phyloP scores from a whole-genome alignment of 2,797 vertebrate species.

The Hybognathus amarus region DNA sequence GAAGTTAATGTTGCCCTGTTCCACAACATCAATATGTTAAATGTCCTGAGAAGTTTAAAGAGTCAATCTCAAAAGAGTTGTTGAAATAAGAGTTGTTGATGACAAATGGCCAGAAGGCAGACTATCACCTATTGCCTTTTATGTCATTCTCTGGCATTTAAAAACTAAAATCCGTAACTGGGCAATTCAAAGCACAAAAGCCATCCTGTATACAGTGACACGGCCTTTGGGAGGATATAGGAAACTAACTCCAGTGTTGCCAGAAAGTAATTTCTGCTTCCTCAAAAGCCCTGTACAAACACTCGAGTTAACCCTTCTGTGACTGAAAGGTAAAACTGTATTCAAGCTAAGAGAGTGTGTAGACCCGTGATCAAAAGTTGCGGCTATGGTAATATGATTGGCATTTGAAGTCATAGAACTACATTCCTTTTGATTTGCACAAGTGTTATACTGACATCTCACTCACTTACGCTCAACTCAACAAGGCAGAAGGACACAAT shows the following conservation, averaged over 20 bases:
- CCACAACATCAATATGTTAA: background rate
- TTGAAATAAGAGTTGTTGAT: constrained; percentile 21
- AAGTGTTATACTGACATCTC: constrained; percentile 49
- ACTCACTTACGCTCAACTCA: constrained; percentile 64
- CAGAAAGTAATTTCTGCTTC: constrained; percentile 36
- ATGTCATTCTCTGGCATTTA: constrained; percentile 49
- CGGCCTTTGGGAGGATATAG: constrained; percentile 27
- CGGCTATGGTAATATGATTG: background rate
- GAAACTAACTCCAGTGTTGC: constrained; percentile 33
- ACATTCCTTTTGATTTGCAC: background rate
- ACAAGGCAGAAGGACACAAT: constrained; percentile 65
- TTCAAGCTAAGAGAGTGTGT: background rate
- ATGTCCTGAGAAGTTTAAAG: background rate
- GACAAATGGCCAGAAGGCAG: constrained; percentile 43
- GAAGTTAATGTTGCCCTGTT: background rate
- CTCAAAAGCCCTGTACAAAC: constrained; percentile 16
- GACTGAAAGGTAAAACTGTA: background rate
- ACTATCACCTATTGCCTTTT: constrained; percentile 48
- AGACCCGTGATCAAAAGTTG: background rate
- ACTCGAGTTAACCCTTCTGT: constrained; percentile 20
- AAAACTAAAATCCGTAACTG: constrained; percentile 51
- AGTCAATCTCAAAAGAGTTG: constrained; percentile 14
- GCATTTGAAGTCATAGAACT: background rate
- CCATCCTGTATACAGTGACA: constrained; percentile 38
- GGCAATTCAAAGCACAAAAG: constrained; percentile 25